Base-by-base conservation (phyloP, 2,113 vertebrate genomes). In the Lophura nycthemera region DNA sequence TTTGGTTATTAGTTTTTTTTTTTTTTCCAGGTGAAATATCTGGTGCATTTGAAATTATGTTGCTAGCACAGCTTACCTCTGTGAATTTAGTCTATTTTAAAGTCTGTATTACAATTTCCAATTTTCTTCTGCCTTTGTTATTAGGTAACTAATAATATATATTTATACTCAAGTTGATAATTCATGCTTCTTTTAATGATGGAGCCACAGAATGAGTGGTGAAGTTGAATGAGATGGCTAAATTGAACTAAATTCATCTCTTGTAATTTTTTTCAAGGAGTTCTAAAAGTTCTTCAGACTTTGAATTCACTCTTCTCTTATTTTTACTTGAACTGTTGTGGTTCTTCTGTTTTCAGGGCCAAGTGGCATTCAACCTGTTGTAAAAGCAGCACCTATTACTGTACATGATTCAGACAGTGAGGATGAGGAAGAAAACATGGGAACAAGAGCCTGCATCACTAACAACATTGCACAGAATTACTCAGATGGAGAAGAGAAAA, bases 391-490 rank as follows among this genome's bases (percentile, higher is more conserved):
- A 48, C 98, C 99, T 14, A 97, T 98, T 90, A 98, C 98, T 78
- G 98, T 99, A 66, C 99, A 99, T 6, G 99, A 99, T 96, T 99
- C 99, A 8, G 99, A 99, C 96, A 99, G 99, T 60, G 99, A 99
- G 74, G 99, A 99, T 66, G 99, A 99, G 63, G 99, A 99, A 67
- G 98, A 98, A 29, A 97, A 88, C 75, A 60, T 97, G 40, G 94
- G 97, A 52, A 89, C 97, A 86, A 98, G 88, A 93, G 92, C 97
- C 60, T 98, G 83, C 93, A 96, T 97, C 90, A 97, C 97, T 97
- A 96, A 92, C 91, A 98, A 92, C 76, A 94, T 97, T 91, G 78
- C 97, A 78, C 97, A 97, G 50, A 98, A 73, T 90, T 98, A 98
- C 57, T 98, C 98, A 63, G 98, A 98, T 71, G 97, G 97, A 50